Percentiles rank a stretch among this genome's conserved stretches.
Conservation (phyloP, 2,888 invertebrate genomes). For the Melinaea menophilus region DNA sequence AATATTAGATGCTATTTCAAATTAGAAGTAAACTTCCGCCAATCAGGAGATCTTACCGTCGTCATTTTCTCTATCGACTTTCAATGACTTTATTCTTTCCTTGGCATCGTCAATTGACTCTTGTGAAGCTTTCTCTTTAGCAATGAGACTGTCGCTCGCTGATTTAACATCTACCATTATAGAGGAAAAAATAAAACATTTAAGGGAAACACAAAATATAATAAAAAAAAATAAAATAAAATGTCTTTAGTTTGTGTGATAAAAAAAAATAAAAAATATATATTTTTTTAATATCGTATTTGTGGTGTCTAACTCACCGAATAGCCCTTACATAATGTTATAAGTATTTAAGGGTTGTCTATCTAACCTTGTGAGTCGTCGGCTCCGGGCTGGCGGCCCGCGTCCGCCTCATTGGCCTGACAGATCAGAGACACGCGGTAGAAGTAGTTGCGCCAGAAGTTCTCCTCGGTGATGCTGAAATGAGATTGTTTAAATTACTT, state of each 20-base stretch:
- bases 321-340: no score
- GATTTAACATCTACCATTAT: constrained; percentile 49
- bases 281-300: background rate
- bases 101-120: constrained; percentile 69
- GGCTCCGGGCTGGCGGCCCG: constrained; percentile 70
- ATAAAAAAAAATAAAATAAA: constrained; percentile 29
- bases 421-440: constrained; percentile 99
- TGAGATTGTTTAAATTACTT: background rate
- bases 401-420: constrained; percentile 94
- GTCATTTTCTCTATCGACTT: constrained; percentile 70
- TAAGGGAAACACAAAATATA: constrained; percentile 3
- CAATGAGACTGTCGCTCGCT: constrained; percentile 52
- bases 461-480: constrained; percentile 94
- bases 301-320: background rate
- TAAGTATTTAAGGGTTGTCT: background rate
- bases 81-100: constrained; percentile 68
- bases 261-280: constrained; percentile 34
- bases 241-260: no score
- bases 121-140: constrained; percentile 57
- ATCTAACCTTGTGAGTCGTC: constrained; percentile 78
- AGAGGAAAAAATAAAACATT: constrained; percentile 32
- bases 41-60: constrained; percentile 58
- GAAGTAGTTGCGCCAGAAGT: constrained; percentile 99
- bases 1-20: background rate
- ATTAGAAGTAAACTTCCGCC: background rate